Evolutionary conservation across 2,888 invertebrate genomes (phyloP).

Genomic region (Drosophila hawaiiensis): DNA sequence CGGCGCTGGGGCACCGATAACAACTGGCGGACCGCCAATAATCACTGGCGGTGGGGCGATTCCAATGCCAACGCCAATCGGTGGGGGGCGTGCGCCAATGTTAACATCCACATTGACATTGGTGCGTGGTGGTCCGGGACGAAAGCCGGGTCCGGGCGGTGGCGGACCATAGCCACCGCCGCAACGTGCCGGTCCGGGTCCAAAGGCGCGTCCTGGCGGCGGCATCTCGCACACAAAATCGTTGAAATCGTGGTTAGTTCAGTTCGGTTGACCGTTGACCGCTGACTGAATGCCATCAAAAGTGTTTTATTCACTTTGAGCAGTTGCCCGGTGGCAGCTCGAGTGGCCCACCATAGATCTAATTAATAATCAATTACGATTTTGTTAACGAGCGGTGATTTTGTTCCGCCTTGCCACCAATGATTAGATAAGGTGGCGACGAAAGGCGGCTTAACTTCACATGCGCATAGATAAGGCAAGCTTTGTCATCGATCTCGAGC

Average conservation of each 20-base stretch:
- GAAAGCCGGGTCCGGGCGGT: slow-evolving; percentile 33
- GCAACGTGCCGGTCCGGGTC: slow-evolving; percentile 23
- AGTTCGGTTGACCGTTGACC: slow-evolving; percentile 23
- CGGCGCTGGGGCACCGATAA: slow-evolving; percentile 51
- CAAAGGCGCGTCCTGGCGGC: slow-evolving; percentile 54
- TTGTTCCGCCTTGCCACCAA: slow-evolving; percentile 22
- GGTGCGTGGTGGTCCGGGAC: slow-evolving; percentile 50
- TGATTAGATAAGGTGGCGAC: slow-evolving; percentile 54
- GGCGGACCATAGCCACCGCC: slow-evolving; percentile 10
- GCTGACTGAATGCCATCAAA: slow-evolving; percentile 51
- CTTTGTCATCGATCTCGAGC: slow-evolving; percentile 34
- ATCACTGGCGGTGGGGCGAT: slow-evolving; percentile 64
- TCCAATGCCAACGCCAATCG: slow-evolving; percentile 68
- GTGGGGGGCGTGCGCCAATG: slow-evolving; percentile 65
- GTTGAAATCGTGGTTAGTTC: slow-evolving; percentile 2
- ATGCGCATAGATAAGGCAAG: slow-evolving; percentile 27
- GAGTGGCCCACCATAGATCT: slow-evolving; percentile 34
- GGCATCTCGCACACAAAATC: slow-evolving; percentile 48
- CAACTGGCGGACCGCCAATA: slow-evolving; percentile 51
- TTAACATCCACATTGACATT: slow-evolving; percentile 74
- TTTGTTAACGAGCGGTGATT: slow-evolving; percentile 55
- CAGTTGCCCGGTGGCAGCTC: slow-evolving; percentile 20
- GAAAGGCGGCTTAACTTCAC: slow-evolving; percentile 26
- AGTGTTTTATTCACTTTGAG: slow-evolving; percentile 37
- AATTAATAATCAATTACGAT: slow-evolving; percentile 73